Conservation (phyloP, 2,888 invertebrate genomes). For the Dolichopus griseipennis region DNA sequence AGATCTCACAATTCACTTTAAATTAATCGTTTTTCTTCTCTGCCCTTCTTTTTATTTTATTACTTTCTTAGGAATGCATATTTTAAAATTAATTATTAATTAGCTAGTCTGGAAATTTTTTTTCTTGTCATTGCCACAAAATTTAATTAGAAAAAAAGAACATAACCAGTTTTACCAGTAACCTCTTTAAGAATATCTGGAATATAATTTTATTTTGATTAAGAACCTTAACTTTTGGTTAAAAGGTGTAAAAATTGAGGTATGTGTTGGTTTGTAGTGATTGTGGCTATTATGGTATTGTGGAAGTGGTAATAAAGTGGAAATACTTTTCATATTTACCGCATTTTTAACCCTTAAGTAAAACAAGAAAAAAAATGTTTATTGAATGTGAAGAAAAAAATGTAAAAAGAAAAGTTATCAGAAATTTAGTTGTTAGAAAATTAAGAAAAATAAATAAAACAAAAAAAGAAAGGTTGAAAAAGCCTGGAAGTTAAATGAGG, state of each 20-base stretch:
- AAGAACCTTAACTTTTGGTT: background rate
- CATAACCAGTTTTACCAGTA: no score
- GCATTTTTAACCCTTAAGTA: background rate
- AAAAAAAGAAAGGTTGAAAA: background rate
- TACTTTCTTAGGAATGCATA: background rate
- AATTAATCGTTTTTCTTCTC: no score
- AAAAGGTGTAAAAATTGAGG: background rate
- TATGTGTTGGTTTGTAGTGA: background rate
- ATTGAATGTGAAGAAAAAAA: background rate
- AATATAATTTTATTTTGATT: no score
- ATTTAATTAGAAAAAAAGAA: no score
- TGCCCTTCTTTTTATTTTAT: no score
- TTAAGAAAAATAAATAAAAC: background rate
- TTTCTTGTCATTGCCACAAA: no score
- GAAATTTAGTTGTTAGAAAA: background rate
- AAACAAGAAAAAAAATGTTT: background rate
- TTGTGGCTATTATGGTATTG: no score
- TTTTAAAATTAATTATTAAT: background rate
- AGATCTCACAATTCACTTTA: no score
- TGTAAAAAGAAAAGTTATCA: background rate
- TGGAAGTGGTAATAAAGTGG: background rate
- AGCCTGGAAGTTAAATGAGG: background rate
- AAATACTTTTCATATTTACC: background rate
- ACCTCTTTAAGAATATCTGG: no score
- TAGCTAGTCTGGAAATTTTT: background rate